phyloP scores from a whole-genome alignment of 2,797 vertebrate species.

The Megaceryle alcyon region DNA sequence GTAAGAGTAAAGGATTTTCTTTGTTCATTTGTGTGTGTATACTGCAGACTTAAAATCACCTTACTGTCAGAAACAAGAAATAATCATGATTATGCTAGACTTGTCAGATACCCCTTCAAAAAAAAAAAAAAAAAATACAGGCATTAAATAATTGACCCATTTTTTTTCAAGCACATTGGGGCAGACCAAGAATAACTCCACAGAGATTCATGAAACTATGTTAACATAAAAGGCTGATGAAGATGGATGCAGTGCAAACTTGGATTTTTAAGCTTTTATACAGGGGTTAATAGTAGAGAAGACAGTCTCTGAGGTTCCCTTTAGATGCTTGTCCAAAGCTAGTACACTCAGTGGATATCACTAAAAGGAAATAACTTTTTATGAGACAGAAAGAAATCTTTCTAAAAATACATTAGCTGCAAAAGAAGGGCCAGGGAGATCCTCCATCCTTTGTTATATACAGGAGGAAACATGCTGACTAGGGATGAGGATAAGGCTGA shows the following conservation, averaged over 20 bases:
- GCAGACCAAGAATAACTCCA: background rate
- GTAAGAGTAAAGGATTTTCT: background rate
- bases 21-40: background rate
- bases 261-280: background rate
- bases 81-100: background rate
- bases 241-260: background rate
- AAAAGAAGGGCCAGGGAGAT: too few relatives aligned
- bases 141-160: background rate
- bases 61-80: background rate
- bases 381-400: background rate
- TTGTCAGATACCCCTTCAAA: background rate
- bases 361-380: background rate
- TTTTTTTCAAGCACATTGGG: background rate
- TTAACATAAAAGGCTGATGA: background rate
- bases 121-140: background rate
- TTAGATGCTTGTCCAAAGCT: background rate
- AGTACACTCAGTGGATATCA: background rate
- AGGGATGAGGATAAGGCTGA: too few relatives aligned
- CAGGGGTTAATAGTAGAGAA: background rate
- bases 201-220: background rate
- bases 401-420: too few relatives aligned
- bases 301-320: background rate
- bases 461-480: too few relatives aligned
- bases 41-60: background rate
- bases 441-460: too few relatives aligned